These are phyloP conservation scores for Caenorhabditis tropicalis DNA, from an alignment of 1,140 invertebrate genomes.

Conservation along the genomic window DNA sequence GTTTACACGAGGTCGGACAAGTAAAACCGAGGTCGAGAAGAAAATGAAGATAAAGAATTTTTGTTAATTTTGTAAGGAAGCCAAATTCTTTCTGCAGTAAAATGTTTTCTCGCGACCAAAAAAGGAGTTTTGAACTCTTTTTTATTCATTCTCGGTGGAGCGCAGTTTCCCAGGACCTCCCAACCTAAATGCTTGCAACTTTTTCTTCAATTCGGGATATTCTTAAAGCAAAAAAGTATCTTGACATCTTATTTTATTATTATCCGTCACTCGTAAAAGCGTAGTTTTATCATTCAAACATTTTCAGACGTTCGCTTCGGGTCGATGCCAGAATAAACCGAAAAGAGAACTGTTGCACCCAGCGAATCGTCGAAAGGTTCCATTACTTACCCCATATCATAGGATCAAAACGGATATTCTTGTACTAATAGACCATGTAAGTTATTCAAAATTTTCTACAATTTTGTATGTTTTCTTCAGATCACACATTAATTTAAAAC, in stretches of 20 bases:
- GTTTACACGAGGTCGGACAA: background rate
- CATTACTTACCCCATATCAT: conserved; percentile 36
- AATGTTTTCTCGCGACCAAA: no score
- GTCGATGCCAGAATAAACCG: conserved; percentile 10
- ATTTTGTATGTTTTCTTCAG: background rate
- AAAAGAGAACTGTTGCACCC: background rate
- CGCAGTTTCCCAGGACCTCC: background rate
- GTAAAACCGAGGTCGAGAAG: conserved; percentile 17
- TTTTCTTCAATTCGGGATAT: background rate
- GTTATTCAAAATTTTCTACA: background rate
- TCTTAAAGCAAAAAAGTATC: no score
- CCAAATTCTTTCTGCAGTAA: no score
- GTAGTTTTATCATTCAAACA: background rate
- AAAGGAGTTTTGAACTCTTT: background rate
- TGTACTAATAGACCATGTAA: conserved; percentile 23
- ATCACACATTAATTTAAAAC: conserved; percentile 6
- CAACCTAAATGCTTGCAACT: background rate
- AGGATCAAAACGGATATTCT: background rate
- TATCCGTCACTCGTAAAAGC: no score
- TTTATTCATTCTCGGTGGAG: background rate
- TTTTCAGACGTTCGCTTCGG: conserved; percentile 32
- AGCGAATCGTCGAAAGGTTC: conserved; percentile 10
- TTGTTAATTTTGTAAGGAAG: no score
- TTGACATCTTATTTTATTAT: no score
- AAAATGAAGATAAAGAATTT: background rate